A percentile compares a stretch with the other conserved stretches of the same genome.
Conservation (phyloP, 1,140 invertebrate genomes). For the Papilio polyxenes region DNA sequence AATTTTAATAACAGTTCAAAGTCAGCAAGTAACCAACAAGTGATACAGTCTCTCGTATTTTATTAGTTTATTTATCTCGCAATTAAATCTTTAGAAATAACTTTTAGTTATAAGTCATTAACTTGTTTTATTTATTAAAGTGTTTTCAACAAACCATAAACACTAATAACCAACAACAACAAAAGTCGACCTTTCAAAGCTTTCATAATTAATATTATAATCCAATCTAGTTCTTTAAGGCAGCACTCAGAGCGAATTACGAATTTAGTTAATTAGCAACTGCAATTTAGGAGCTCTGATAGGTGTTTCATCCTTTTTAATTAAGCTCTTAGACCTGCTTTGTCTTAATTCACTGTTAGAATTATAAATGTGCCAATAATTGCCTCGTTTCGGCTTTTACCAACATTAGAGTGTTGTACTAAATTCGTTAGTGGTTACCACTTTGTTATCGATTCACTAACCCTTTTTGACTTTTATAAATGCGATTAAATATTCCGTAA, state of each 20-base stretch:
- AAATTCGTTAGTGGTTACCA: slow-evolving; percentile 22
- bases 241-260: slow-evolving; percentile 17
- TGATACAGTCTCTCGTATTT: no score
- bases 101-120: neutral
- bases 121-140: neutral
- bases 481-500: neutral
- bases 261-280: slow-evolving; percentile 38
- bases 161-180: neutral
- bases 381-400: slow-evolving; percentile 27
- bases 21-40: no score
- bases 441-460: slow-evolving; percentile 7
- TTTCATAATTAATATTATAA: slow-evolving; percentile 19
- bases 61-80: no score
- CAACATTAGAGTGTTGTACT: slow-evolving; percentile 7
- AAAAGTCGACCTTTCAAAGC: neutral
- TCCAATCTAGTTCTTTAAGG: slow-evolving; percentile 9
- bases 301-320: slow-evolving; percentile 33
- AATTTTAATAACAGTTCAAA: no score
- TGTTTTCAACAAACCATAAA: neutral
- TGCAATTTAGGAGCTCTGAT: slow-evolving; percentile 24
- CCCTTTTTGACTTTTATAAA: slow-evolving; percentile 7
- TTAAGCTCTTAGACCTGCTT: slow-evolving; percentile 32
- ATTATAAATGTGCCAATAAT: slow-evolving; percentile 32
- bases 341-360: slow-evolving; percentile 30
- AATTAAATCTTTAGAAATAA: no score